These are phyloP conservation scores for Strigamia crassipes DNA, from an alignment of 2,888 invertebrate genomes.

Conservation along the genomic window DNA sequence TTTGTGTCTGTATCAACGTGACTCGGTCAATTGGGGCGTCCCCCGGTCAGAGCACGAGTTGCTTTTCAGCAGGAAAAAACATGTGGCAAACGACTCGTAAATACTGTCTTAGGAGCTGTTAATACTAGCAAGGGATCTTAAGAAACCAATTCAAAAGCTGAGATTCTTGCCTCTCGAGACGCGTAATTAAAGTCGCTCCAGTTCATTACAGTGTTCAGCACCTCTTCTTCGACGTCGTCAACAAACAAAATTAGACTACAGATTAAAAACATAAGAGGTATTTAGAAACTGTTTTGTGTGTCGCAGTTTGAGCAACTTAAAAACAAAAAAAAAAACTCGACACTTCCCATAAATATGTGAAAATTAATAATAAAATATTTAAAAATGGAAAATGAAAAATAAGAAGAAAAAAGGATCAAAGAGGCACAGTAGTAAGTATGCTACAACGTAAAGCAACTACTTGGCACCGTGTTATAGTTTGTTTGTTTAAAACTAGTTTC, in stretches of 20 bases:
- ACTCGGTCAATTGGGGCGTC: constrained; percentile 35
- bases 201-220: constrained; percentile 35
- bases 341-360: too few relatives aligned
- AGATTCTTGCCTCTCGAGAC: constrained; percentile 35
- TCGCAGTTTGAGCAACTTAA: too few relatives aligned
- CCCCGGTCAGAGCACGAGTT: neutral
- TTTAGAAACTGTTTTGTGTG: neutral
- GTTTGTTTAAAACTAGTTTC: too few relatives aligned
- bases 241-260: neutral
- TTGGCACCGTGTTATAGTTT: too few relatives aligned
- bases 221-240: neutral
- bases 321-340: too few relatives aligned
- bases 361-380: too few relatives aligned
- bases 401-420: too few relatives aligned
- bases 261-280: neutral
- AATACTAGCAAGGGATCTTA: constrained; percentile 35
- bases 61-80: neutral
- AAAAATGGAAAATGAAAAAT: too few relatives aligned
- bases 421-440: too few relatives aligned
- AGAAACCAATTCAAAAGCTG: constrained; percentile 32
- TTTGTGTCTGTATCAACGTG: neutral
- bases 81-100: constrained; percentile 37
- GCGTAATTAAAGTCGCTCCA: constrained; percentile 35
- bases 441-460: too few relatives aligned
- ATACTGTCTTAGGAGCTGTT: constrained; percentile 39